A percentile compares a stretch with the other conserved stretches of the same genome.
Conservation (phyloP, 2,113 vertebrate species). For the Lipophrys pholis region DNA sequence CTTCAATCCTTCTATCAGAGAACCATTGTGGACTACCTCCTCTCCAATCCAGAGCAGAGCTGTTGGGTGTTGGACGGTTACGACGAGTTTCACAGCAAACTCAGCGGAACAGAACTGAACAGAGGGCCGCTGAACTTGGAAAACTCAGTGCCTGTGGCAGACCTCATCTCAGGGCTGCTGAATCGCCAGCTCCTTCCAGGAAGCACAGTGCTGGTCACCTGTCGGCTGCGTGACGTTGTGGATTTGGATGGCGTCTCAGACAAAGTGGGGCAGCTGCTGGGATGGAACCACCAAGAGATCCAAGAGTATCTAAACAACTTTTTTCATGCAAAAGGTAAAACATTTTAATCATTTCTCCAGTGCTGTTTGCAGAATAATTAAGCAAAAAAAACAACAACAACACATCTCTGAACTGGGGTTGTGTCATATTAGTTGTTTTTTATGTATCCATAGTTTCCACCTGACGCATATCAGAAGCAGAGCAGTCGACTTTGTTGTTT, state of each 20-base stretch:
- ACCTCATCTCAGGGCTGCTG: conserved; percentile 87
- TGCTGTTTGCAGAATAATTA: too few relatives aligned
- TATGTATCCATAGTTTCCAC: too few relatives aligned
- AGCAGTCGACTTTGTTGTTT: too few relatives aligned
- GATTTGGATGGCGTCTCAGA: conserved; percentile 73
- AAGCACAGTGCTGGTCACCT: conserved; percentile 90
- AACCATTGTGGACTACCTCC: conserved; percentile 83
- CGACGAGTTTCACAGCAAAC: conserved; percentile 85
- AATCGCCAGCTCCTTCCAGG: conserved; percentile 85
- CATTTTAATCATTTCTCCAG: neutral
- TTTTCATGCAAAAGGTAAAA: conserved; percentile 78
- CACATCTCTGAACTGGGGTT: too few relatives aligned
- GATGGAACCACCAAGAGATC: conserved; percentile 83
- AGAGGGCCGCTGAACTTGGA: conserved; percentile 12
- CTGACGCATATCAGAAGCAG: too few relatives aligned
- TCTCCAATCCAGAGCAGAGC: conserved; percentile 79
- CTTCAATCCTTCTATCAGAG: conserved; percentile 36
- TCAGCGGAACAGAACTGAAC: conserved; percentile 29
- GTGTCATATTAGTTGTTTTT: too few relatives aligned
- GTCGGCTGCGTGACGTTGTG: conserved; percentile 81
- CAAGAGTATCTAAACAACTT: conserved; percentile 84
- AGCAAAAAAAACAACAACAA: too few relatives aligned
- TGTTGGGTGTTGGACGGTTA: conserved; percentile 93
- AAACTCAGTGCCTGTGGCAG: conserved; percentile 65
- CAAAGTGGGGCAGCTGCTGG: conserved; percentile 84